phyloP scores from a whole-genome alignment of 2,888 invertebrate genomes.

The Abscondita cerata region DNA sequence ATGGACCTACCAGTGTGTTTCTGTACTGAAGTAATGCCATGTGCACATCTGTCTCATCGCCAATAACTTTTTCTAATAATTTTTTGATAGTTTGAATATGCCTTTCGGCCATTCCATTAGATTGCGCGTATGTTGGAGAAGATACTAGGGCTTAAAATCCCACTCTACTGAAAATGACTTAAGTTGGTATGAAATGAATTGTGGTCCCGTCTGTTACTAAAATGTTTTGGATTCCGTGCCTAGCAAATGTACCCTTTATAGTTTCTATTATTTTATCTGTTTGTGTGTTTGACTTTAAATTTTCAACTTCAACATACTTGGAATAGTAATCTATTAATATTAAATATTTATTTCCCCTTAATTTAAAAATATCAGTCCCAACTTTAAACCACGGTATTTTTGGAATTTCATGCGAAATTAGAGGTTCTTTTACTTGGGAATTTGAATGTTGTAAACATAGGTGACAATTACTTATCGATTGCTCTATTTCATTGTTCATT shows the following conservation, averaged over 20 bases:
- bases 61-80: conserved; percentile 16
- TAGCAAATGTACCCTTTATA: conserved; percentile 16
- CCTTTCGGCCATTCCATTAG: conserved; percentile 16
- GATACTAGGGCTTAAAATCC: conserved; percentile 12
- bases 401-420: not conserved
- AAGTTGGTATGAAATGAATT: conserved; percentile 16
- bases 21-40: conserved; percentile 16
- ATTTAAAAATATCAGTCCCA: not conserved
- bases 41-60: conserved; percentile 15
- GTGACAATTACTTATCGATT: conserved; percentile 33
- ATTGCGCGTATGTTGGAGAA: conserved; percentile 16
- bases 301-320: conserved; percentile 15
- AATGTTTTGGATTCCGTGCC: conserved; percentile 18
- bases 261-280: conserved; percentile 5
- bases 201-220: conserved; percentile 18
- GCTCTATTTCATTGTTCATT: conserved; percentile 38
- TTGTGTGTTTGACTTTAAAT: conserved; percentile 9
- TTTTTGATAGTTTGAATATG: conserved; percentile 1
- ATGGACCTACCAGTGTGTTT: conserved; percentile 4
- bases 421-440: not conserved
- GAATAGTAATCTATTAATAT: conserved; percentile 11
- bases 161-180: conserved; percentile 2
- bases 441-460: conserved; percentile 19
- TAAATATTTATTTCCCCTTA: conserved; percentile 6
- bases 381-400: conserved; percentile 12